These are phyloP conservation scores for Ctenochaetus hawaiiensis DNA, from an alignment of 2,797 vertebrate species.

Conservation along the genomic window DNA sequence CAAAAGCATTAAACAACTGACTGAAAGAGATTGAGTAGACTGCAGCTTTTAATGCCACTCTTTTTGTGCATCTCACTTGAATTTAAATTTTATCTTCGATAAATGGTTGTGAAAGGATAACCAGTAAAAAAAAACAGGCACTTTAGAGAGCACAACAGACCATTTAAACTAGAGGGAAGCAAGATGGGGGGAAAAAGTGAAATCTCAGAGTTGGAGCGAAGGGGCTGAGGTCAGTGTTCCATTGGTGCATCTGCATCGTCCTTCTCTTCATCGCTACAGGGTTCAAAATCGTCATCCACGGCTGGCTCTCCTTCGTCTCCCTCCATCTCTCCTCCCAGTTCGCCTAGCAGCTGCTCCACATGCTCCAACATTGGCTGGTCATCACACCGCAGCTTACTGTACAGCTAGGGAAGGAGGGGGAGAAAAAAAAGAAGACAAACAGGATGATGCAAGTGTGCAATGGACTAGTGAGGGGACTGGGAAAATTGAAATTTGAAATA, in stretches of 20 bases:
- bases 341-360: conserved; percentile 83
- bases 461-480: conserved; percentile 1
- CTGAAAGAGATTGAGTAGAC: conserved; percentile 48
- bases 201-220: conserved; percentile 20
- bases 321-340: conserved; percentile 82
- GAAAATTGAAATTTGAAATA: conserved; percentile 13
- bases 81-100: conserved; percentile 54
- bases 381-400: conserved; percentile 85
- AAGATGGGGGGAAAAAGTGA: conserved; percentile 2
- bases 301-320: conserved; percentile 68
- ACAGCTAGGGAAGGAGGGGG: conserved; percentile 72
- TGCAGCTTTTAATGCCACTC: conserved; percentile 61
- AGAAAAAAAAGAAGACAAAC: neutral
- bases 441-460: conserved; percentile 30
- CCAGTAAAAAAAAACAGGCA: conserved; percentile 58
- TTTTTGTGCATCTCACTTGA: conserved; percentile 44
- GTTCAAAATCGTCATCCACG: conserved; percentile 82
- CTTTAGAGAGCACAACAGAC: conserved; percentile 38
- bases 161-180: conserved; percentile 20
- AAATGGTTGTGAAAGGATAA: conserved; percentile 47
- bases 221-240: conserved; percentile 79
- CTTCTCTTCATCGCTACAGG: conserved; percentile 82
- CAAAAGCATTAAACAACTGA: conserved; percentile 63
- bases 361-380: conserved; percentile 85
- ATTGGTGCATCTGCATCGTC: conserved; percentile 75